A percentile compares a stretch with the other conserved stretches of the same genome.
These are phyloP conservation scores for Enteromius fasciolatus DNA, from an alignment of 2,797 vertebrate species.

Conservation along the genomic window DNA sequence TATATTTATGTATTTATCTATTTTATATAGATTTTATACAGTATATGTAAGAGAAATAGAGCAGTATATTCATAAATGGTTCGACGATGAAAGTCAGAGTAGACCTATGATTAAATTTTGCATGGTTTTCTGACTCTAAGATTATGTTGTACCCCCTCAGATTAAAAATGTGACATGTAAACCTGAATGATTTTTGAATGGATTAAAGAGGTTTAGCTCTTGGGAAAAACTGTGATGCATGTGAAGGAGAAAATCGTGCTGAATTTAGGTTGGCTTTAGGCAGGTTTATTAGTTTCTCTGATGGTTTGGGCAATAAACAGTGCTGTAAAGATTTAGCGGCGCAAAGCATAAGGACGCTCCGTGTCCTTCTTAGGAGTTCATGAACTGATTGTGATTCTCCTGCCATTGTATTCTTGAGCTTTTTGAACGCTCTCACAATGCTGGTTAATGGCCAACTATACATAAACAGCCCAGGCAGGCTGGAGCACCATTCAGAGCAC, in stretches of 20 bases:
- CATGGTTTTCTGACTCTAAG: slow-evolving; percentile 32
- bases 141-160: background rate
- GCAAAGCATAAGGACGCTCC: background rate
- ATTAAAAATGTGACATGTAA: slow-evolving; percentile 36
- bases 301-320: slow-evolving; percentile 54
- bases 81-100: slow-evolving; percentile 21
- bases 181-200: slow-evolving; percentile 32
- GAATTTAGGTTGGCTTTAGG: slow-evolving; percentile 40
- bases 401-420: slow-evolving; percentile 44
- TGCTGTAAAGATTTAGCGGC: slow-evolving; percentile 37
- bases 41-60: background rate
- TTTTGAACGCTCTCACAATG: slow-evolving; percentile 68
- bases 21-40: no score
- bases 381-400: slow-evolving; percentile 58
- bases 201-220: slow-evolving; percentile 50
- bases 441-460: slow-evolving; percentile 77
- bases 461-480: slow-evolving; percentile 67
- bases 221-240: slow-evolving; percentile 19
- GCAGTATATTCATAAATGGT: slow-evolving; percentile 6
- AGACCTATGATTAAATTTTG: slow-evolving; percentile 51
- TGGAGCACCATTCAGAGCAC: slow-evolving; percentile 64
- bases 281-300: slow-evolving; percentile 41
- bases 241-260: slow-evolving; percentile 31
- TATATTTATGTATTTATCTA: background rate
- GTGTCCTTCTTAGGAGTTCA: slow-evolving; percentile 29